phyloP scores from a whole-genome alignment of 2,797 vertebrate species.

The Rhabdophis nuchalis region DNA sequence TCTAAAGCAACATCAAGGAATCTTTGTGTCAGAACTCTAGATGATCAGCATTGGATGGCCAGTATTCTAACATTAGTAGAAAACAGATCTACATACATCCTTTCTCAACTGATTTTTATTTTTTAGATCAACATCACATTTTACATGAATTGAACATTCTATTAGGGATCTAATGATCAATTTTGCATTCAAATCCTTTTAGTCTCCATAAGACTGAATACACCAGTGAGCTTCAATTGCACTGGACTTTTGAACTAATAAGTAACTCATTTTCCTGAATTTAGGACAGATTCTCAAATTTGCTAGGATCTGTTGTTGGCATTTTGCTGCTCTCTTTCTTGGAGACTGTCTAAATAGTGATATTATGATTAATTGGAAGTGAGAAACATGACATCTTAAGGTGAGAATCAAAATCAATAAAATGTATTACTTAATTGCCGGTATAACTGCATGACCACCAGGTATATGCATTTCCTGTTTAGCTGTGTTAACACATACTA shows the following conservation, averaged over 20 bases:
- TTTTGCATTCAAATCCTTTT: not conserved
- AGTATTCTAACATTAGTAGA: not conserved
- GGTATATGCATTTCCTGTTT: not conserved
- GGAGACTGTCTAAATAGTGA: not conserved
- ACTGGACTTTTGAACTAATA: not conserved
- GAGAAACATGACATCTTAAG: not conserved
- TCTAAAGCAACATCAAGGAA: not conserved
- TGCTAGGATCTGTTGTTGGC: not conserved
- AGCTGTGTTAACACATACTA: not conserved
- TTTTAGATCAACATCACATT: not conserved
- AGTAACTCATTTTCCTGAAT: not conserved
- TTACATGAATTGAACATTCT: not conserved
- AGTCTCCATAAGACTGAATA: not conserved
- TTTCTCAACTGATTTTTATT: not conserved
- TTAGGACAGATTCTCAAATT: not conserved
- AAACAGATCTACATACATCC: not conserved
- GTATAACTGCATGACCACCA: not conserved
- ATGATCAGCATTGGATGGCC: not conserved
- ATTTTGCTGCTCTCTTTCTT: not conserved
- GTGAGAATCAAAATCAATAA: not conserved
- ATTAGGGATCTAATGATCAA: not conserved
- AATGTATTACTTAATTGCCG: not conserved
- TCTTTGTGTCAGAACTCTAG: not conserved
- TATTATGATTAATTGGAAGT: not conserved
- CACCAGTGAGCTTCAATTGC: not conserved